Percentiles rank a stretch among this genome's conserved stretches.
phyloP scores from a whole-genome alignment of 2,113 vertebrate genomes.

The Toxotes chatareus region DNA sequence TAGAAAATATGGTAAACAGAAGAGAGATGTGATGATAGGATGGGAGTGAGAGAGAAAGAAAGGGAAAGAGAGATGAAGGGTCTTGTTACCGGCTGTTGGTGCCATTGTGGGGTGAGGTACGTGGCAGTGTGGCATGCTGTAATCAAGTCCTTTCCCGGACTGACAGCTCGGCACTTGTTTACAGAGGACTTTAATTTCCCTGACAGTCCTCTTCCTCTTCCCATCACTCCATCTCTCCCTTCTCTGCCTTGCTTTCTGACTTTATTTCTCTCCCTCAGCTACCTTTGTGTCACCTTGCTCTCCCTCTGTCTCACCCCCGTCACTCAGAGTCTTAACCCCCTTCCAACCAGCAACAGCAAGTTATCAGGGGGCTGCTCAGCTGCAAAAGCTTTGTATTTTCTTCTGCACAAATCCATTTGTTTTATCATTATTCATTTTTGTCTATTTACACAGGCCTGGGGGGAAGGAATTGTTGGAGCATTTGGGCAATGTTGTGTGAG shows the following conservation, averaged over 20 bases:
- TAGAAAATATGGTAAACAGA: not conserved
- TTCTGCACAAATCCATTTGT: constrained; percentile 54
- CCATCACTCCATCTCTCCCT: constrained; percentile 48
- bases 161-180: constrained; percentile 78
- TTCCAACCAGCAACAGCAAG: constrained; percentile 15
- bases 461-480: constrained; percentile 37
- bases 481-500: constrained; percentile 65
- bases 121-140: constrained; percentile 56
- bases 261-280: constrained; percentile 40
- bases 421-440: constrained; percentile 67
- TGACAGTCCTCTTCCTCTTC: constrained; percentile 61
- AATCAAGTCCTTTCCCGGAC: constrained; percentile 80
- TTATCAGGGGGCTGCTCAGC: constrained; percentile 46
- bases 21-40: constrained; percentile 1
- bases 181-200: constrained; percentile 75
- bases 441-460: constrained; percentile 55
- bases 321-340: constrained; percentile 32
- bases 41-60: not conserved
- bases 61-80: constrained; percentile 40
- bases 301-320: constrained; percentile 18
- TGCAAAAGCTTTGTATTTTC: constrained; percentile 24
- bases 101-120: constrained; percentile 49
- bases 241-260: constrained; percentile 25
- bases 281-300: constrained; percentile 33
- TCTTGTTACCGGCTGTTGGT: constrained; percentile 53